These are phyloP conservation scores for Pygoscelis adeliae DNA, from an alignment of 2,113 vertebrate species.

Conservation along the genomic window DNA sequence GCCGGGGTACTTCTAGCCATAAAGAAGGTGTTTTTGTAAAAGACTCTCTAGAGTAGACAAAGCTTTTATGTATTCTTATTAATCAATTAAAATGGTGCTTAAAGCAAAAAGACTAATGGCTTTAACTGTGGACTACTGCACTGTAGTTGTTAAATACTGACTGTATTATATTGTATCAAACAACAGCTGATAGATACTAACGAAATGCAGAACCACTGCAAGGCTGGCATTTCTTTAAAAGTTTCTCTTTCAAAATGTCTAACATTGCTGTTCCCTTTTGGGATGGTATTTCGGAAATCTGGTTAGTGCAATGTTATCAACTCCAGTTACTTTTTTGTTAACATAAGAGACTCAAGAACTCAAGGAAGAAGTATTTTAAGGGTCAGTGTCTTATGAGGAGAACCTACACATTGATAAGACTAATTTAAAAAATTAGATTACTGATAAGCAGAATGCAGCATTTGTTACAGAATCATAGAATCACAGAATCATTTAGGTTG, in stretches of 20 bases:
- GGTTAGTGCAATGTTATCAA: neutral
- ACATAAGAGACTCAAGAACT: neutral
- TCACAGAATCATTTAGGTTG: neutral
- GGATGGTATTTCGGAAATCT: neutral
- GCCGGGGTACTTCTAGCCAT: neutral
- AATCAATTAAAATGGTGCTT: neutral
- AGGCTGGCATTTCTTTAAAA: neutral
- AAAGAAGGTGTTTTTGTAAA: neutral
- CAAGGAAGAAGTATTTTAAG: neutral
- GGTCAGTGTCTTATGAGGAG: neutral
- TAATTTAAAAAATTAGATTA: neutral
- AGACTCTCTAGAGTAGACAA: neutral
- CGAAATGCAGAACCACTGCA: neutral
- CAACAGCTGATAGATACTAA: neutral
- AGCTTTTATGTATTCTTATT: neutral
- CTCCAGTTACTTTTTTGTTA: neutral
- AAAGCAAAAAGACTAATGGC: neutral
- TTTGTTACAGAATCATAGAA: neutral
- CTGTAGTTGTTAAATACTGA: neutral
- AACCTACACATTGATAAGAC: neutral
- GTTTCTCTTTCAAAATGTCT: neutral
- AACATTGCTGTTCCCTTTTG: neutral
- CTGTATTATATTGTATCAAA: neutral
- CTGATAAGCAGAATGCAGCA: neutral
- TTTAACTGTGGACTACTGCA: neutral